These are phyloP conservation scores for Tribolium castaneum DNA, from an alignment of 1,140 invertebrate species.

Conservation along the genomic window DNA sequence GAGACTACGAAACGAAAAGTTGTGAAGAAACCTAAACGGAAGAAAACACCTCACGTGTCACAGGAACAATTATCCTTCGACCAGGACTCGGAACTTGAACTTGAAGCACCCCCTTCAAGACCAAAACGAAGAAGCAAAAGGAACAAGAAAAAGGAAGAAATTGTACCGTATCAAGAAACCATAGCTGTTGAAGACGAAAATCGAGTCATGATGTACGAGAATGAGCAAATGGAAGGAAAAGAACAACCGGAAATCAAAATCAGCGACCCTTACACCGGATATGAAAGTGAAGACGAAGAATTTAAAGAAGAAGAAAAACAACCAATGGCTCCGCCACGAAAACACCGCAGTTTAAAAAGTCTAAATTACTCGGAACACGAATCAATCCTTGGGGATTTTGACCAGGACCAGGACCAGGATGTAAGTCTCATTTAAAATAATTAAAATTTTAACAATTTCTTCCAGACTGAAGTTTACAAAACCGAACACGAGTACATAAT, in stretches of 20 bases:
- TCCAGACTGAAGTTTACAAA: slow-evolving; percentile 72
- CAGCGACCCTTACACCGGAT: slow-evolving; percentile 51
- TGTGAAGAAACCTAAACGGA: slow-evolving; percentile 62
- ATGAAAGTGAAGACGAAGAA: slow-evolving; percentile 15
- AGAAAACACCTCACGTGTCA: slow-evolving; percentile 62
- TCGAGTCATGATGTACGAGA: slow-evolving; percentile 61
- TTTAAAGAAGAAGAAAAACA: slow-evolving; percentile 1
- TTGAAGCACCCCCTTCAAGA: slow-evolving; percentile 60
- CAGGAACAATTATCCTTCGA: slow-evolving; percentile 58
- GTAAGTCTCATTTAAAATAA: slow-evolving; percentile 39
- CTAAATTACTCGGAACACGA: slow-evolving; percentile 64
- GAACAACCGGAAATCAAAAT: slow-evolving; percentile 65
- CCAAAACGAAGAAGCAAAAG: slow-evolving; percentile 61
- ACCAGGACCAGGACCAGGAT: slow-evolving; percentile 61
- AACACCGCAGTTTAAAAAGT: slow-evolving; percentile 58
- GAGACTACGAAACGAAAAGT: slow-evolving; percentile 54
- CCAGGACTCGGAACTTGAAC: slow-evolving; percentile 57
- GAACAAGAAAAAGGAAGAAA: slow-evolving; percentile 50
- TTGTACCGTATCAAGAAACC: slow-evolving; percentile 58
- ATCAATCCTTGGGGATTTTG: slow-evolving; percentile 64
- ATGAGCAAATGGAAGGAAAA: slow-evolving; percentile 64
- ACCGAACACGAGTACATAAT: slow-evolving; percentile 73
- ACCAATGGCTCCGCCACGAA: slow-evolving; percentile 48
- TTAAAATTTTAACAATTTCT: slow-evolving; percentile 50
- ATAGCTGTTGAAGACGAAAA: slow-evolving; percentile 45